A percentile compares a stretch with the other conserved stretches of the same genome.
These are phyloP conservation scores for Onychorhynchus coronatus DNA, from an alignment of 2,113 vertebrate genomes.

Conservation along the genomic window DNA sequence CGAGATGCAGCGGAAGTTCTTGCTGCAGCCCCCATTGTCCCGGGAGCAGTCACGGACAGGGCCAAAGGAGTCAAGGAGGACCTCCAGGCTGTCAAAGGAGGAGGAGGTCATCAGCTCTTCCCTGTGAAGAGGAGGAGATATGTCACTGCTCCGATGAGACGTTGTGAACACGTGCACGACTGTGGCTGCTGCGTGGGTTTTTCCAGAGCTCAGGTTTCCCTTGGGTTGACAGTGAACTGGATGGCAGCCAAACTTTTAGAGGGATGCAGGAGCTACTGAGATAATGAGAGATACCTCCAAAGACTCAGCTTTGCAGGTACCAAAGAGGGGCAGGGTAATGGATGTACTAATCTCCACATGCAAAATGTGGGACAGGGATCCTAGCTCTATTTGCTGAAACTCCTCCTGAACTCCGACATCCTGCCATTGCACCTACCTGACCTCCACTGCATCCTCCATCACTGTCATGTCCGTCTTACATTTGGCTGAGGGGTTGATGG, in stretches of 20 bases:
- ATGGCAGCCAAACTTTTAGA: neutral
- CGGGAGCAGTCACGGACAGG: slow-evolving; percentile 94
- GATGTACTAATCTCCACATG: neutral
- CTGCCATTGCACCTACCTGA: slow-evolving; percentile 76
- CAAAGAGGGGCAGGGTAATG: neutral
- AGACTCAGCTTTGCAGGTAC: neutral
- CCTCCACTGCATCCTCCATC: slow-evolving; percentile 97
- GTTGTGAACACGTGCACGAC: rapidly evolving
- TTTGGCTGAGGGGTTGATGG: slow-evolving; percentile 97
- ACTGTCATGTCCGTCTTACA: slow-evolving; percentile 99
- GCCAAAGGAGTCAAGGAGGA: slow-evolving; percentile 94
- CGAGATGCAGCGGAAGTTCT: slow-evolving; percentile 96
- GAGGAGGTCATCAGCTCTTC: slow-evolving; percentile 98
- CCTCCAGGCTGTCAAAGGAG: slow-evolving; percentile 96
- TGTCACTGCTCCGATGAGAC: neutral
- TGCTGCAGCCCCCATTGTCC: slow-evolving; percentile 95
- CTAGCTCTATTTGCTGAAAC: neutral
- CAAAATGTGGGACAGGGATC: rapidly evolving
- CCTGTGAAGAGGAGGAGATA: slow-evolving; percentile 62
- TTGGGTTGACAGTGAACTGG: neutral
- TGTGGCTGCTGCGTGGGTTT: rapidly evolving
- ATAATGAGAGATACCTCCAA: neutral
- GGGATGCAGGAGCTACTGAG: neutral
- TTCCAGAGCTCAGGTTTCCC: neutral
- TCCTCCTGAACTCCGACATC: rapidly evolving